phyloP scores from a whole-genome alignment of 1,140 invertebrate species.

The Medauroidea extradentata region DNA sequence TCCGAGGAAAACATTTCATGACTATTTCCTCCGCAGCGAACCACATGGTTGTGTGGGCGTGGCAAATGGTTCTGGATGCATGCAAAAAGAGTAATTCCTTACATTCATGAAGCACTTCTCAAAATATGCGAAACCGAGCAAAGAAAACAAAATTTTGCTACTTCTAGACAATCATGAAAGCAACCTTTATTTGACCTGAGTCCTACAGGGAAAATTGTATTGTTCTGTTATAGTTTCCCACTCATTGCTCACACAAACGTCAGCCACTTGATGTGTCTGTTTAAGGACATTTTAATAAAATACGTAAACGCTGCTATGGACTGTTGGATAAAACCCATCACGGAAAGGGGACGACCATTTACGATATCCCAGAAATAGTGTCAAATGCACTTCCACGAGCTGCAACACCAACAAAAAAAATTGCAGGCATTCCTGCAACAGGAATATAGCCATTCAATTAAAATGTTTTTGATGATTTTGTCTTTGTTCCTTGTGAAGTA shows the following conservation, averaged over 20 bases:
- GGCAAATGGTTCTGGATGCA: slow-evolving; percentile 38
- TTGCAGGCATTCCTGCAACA: slow-evolving; percentile 11
- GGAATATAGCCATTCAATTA: slow-evolving; percentile 39
- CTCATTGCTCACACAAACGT: slow-evolving; percentile 27
- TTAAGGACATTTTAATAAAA: slow-evolving; percentile 26
- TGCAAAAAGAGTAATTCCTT: slow-evolving; percentile 33
- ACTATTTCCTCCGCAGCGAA: slow-evolving; percentile 33
- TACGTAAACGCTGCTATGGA: slow-evolving; percentile 21
- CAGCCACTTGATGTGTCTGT: slow-evolving; percentile 35
- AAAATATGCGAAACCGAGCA: slow-evolving; percentile 21
- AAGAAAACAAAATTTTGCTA: slow-evolving; percentile 19
- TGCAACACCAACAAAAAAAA: slow-evolving; percentile 14
- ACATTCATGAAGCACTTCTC: slow-evolving; percentile 39
- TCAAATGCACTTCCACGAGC: slow-evolving; percentile 16
- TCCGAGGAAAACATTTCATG: slow-evolving; percentile 33
- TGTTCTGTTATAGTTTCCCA: slow-evolving; percentile 29
- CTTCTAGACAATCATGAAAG: slow-evolving; percentile 30
- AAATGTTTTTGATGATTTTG: slow-evolving; percentile 36
- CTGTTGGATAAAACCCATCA: slow-evolving; percentile 21
- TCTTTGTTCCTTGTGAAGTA: slow-evolving; percentile 32
- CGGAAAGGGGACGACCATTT: slow-evolving; percentile 22
- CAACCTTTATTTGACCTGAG: slow-evolving; percentile 26
- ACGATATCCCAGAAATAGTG: slow-evolving; percentile 21
- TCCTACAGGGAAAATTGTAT: slow-evolving; percentile 29
- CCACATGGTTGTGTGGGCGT: slow-evolving; percentile 34